Base-by-base conservation (phyloP, 2,888 invertebrate species). In the Ichneumoninae sp. region DNA sequence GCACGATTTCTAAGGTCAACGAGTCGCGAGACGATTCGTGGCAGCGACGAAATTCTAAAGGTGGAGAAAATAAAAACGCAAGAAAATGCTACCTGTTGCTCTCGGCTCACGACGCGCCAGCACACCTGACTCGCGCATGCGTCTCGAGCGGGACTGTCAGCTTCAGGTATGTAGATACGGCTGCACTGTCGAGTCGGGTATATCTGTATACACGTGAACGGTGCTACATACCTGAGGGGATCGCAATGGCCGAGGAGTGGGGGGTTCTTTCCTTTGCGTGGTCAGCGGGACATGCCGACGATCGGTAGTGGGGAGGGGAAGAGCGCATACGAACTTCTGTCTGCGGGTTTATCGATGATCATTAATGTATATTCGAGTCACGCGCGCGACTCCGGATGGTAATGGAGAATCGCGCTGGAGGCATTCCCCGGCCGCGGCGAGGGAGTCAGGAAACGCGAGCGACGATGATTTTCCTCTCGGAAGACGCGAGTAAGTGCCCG, bases 331-430 rank as follows among this genome's bases (percentile, higher is more conserved):
- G 36, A 68, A 44, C 22, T 69, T 70, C 57, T 33, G 52, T 68
- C 60, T 57, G 74, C 19, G 57, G n/a, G 52, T 66, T 47, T 76
- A 73, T 80, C 75, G 85, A 81, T 80, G 57, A 81, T 47, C 52
- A 50, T 40, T n/a, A 78, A 57, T 40, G 47, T 40, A 90, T 87
- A 90, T 87, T 89, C 87, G 44, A 36, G 40, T 87, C 90, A 87
- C 87, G 87, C 83, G 87, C 83, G 70, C 85, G 71, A 87, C 85
- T 88, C 88, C 88, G 88, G 88, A 89, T 89, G 88, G 87, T 87
- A 87, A 85, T 87, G 87, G 83, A 85, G 83, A 86, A 85, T 86
- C 83, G 87, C 88, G 87, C 87, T 82, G 88, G 86, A 86, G 85
- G 85, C 87, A 89, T 87, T 86, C 77, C 16, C 63, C 69, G 47